phyloP scores from a whole-genome alignment of 2,888 invertebrate genomes.

The Lordiphosa fenestrarum region DNA sequence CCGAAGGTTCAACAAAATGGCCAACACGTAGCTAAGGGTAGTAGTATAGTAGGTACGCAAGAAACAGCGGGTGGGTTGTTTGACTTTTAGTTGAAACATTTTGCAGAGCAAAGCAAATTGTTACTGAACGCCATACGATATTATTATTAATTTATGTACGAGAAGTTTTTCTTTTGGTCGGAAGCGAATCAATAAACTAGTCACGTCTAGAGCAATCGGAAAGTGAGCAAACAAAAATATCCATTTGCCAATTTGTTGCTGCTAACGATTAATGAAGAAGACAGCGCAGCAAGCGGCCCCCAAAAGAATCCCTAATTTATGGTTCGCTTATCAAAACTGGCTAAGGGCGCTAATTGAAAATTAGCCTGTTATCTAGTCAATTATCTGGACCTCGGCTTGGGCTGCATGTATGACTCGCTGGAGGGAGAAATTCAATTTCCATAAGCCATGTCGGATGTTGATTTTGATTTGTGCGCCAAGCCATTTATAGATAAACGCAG shows the following conservation, averaged over 20 bases:
- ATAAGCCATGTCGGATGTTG: constrained; percentile 37
- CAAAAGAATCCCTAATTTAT: constrained; percentile 71
- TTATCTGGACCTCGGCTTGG: constrained; percentile 49
- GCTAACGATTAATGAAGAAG: constrained; percentile 38
- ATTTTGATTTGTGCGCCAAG: constrained; percentile 20
- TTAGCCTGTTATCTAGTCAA: constrained; percentile 69
- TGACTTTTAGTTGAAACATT: constrained; percentile 64
- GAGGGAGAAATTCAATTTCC: constrained; percentile 60
- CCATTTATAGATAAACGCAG: constrained; percentile 15
- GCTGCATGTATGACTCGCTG: constrained; percentile 2
- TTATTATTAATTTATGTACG: constrained; percentile 71
- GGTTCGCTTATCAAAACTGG: constrained; percentile 61
- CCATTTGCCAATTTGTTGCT: constrained; percentile 57
- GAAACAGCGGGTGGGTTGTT: constrained; percentile 21
- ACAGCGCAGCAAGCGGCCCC: constrained; percentile 1
- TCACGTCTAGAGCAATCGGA: constrained; percentile 57
- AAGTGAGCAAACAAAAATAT: constrained; percentile 58
- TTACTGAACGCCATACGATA: constrained; percentile 49
- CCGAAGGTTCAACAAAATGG: constrained; percentile 60
- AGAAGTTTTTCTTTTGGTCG: constrained; percentile 19
- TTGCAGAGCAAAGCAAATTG: constrained; percentile 70
- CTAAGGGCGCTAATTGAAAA: constrained; percentile 70
- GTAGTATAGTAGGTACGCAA: no score
- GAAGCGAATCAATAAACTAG: constrained; percentile 64
- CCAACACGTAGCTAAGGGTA: constrained; percentile 56